phyloP scores from a whole-genome alignment of 2,113 vertebrate genomes.

The Hippopotamus amphibius region DNA sequence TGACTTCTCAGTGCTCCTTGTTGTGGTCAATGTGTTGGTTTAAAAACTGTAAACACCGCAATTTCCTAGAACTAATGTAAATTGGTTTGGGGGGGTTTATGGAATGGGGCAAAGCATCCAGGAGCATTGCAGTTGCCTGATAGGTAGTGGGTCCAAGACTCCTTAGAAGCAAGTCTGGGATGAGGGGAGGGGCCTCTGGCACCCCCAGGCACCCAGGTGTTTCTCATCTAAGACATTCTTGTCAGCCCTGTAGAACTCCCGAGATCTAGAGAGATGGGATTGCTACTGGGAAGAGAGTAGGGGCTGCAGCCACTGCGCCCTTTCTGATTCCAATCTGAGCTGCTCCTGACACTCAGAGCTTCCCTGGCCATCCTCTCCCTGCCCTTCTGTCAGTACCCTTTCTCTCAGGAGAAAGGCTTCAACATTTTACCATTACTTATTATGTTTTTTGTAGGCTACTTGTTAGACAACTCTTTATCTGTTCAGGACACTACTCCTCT shows the following conservation, averaged over 20 bases:
- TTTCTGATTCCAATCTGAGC: not conserved
- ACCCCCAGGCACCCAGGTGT: accelerated
- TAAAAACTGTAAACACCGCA: not conserved
- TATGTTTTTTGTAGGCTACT: not conserved
- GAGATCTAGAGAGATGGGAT: not conserved
- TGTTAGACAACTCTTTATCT: not conserved
- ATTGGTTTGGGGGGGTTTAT: not conserved
- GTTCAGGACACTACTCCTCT: not conserved
- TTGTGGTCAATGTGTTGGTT: not conserved
- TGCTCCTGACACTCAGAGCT: not conserved
- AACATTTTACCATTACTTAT: not conserved
- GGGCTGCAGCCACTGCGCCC: no score
- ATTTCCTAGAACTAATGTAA: not conserved
- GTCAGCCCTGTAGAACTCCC: not conserved
- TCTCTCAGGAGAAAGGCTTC: not conserved
- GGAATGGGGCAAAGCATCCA: not conserved
- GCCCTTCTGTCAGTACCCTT: not conserved
- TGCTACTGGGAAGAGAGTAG: not conserved
- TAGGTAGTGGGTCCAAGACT: not conserved
- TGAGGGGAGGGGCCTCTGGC: not conserved
- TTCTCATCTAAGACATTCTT: not conserved
- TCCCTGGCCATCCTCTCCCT: not conserved
- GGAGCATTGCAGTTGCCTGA: not conserved
- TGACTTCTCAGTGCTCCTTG: not conserved
- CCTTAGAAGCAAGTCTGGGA: not conserved